phyloP scores from a whole-genome alignment of 2,888 invertebrate species.

The Drosophila paramelanica region DNA sequence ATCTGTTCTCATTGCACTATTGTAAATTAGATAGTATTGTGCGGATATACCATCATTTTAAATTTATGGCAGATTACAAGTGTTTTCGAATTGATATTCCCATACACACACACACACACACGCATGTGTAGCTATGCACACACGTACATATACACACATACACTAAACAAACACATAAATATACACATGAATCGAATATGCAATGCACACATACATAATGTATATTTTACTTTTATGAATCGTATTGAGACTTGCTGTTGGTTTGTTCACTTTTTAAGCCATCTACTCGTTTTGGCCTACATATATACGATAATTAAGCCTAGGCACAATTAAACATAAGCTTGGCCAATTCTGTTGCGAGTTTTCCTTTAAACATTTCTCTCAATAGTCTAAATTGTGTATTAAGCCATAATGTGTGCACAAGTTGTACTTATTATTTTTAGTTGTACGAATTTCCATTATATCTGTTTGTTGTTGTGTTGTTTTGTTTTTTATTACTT shows the following conservation, averaged over 20 bases:
- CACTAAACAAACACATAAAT: constrained; percentile 1
- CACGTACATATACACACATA: neutral
- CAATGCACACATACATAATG: neutral
- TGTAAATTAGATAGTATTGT: constrained; percentile 14
- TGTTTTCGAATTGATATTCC: constrained; percentile 1
- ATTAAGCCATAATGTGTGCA: neutral
- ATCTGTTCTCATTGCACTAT: constrained; percentile 5
- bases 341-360: too few relatives aligned
- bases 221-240: neutral
- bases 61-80: neutral
- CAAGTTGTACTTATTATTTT: neutral
- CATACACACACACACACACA: constrained; percentile 1
- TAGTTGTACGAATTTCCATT: constrained; percentile 15
- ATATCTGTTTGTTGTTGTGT: neutral
- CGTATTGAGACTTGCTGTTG: neutral
- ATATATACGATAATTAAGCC: neutral
- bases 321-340: neutral
- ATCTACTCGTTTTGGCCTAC: too few relatives aligned
- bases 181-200: neutral
- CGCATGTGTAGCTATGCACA: neutral
- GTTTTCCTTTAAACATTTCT: neutral
- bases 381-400: neutral
- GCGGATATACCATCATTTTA: constrained; percentile 4
- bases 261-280: neutral
- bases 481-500: neutral